Conservation (phyloP, 2,797 vertebrate species). For the Hybognathus amarus region DNA sequence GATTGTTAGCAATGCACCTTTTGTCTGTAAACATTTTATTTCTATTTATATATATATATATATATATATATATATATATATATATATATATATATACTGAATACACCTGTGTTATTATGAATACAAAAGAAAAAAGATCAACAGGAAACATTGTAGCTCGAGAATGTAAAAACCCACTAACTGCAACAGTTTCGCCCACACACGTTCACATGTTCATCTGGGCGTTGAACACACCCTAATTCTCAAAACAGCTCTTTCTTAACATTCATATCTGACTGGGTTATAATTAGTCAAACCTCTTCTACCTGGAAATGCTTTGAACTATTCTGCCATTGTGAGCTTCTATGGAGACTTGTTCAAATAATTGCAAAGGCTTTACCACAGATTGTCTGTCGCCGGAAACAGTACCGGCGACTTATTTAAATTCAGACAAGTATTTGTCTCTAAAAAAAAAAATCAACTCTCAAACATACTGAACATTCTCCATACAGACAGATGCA, state of each 20-base stretch:
- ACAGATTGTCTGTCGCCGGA: neutral
- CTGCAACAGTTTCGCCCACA: conserved; percentile 13
- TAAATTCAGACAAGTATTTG: neutral
- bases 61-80: too few relatives aligned
- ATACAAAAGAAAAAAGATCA: too few relatives aligned
- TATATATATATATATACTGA: too few relatives aligned
- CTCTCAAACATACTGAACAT: neutral
- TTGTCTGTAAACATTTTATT: neutral
- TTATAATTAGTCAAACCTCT: conserved; percentile 52
- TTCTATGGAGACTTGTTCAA: conserved; percentile 58
- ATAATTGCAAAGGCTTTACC: conserved; percentile 67
- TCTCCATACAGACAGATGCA: neutral
- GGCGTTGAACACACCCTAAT: neutral
- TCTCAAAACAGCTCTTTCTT: conserved; percentile 17
- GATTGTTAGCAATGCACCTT: neutral
- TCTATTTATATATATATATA: too few relatives aligned
- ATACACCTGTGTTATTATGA: too few relatives aligned
- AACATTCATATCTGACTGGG: conserved; percentile 4
- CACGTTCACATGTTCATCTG: neutral
- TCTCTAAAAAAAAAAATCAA: neutral
- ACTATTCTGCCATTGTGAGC: conserved; percentile 38
- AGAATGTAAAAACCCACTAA: conserved; percentile 7
- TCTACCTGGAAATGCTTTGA: conserved; percentile 66
- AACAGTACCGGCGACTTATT: neutral
- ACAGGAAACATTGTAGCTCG: neutral